phyloP scores from a whole-genome alignment of 2,888 invertebrate species.

The Scaptodrosophila latifasciaeformis region DNA sequence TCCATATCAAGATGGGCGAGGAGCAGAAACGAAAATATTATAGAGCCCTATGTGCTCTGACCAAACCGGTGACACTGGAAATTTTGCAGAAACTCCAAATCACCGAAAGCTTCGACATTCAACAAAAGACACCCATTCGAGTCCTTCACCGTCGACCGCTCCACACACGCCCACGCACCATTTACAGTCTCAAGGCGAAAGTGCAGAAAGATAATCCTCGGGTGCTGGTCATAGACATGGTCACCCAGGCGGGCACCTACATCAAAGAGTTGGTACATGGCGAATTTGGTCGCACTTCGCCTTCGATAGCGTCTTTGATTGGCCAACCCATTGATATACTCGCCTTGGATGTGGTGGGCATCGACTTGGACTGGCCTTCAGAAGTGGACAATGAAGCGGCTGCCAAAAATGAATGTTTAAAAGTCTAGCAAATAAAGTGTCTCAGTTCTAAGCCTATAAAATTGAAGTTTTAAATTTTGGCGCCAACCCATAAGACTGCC shows the following conservation, averaged over 20 bases:
- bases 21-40: conserved; percentile 92
- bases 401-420: conserved; percentile 12
- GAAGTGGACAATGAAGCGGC: conserved; percentile 56
- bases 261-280: conserved; percentile 98
- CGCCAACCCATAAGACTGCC: no score
- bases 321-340: conserved; percentile 87
- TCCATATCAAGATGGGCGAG: conserved; percentile 88
- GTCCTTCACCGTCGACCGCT: conserved; percentile 91
- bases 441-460: no score
- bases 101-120: conserved; percentile 77
- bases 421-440: no score
- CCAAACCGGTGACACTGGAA: conserved; percentile 75
- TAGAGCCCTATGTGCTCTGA: conserved; percentile 83
- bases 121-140: conserved; percentile 92
- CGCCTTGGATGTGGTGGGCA: conserved; percentile 90
- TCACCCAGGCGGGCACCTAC: conserved; percentile 95
- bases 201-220: conserved; percentile 75
- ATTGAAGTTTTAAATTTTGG: no score
- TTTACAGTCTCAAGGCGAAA: conserved; percentile 81
- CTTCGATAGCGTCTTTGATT: conserved; percentile 83
- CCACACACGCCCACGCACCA: conserved; percentile 80
- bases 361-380: conserved; percentile 85
- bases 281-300: conserved; percentile 92
- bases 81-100: conserved; percentile 77
- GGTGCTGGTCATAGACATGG: conserved; percentile 80